Base-by-base conservation (phyloP, 2,888 invertebrate genomes). In the Agriopis marginaria region DNA sequence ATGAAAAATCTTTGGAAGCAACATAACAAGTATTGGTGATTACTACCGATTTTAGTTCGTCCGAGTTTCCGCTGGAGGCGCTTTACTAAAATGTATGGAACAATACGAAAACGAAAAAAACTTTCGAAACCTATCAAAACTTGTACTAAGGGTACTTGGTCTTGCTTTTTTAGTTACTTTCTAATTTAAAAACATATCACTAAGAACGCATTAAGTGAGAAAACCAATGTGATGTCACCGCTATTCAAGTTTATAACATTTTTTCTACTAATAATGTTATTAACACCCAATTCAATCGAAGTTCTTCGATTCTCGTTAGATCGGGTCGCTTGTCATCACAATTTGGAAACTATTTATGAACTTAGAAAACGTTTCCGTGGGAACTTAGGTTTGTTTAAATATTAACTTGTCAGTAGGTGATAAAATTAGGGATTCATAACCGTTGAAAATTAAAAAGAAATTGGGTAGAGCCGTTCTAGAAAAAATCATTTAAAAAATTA, bases 271-370 rank as follows among this genome's bases (percentile, higher is more conserved):
- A 59, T 62, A 47, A 63, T 44, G 54, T 53, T 71, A 66, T 71
- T 70, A 73, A 75, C 71, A 68, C 70, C 58, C 72, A 66, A 74
- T 74, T 69, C 70, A 73, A 75, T 78, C 68, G 75, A 72, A 61
- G 59, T 49, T 72, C 65, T 63, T 66, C 68, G 49, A 70, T 71
- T 65, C 69, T 74, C 69, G 67, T 76, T 76, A 73, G 8, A 66
- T 45, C 14, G 64, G 67, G 75, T 75, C 49, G 70, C 70, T 66
- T 71, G 66, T 75, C 75, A 73, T 75, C 73, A 73, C 73, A 47
- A 70, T 74, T 70, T 73, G 47, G 54, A 69, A 66, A 68, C 45
- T 56, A 71, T 68, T 71, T 71, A 72, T 68, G 42, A 14, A 65
- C 56, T 65, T 64, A 61, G 17, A 59, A 63, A 66, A 63, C 50